phyloP scores from a whole-genome alignment of 2,888 invertebrate species.

The Cenopis cana region DNA sequence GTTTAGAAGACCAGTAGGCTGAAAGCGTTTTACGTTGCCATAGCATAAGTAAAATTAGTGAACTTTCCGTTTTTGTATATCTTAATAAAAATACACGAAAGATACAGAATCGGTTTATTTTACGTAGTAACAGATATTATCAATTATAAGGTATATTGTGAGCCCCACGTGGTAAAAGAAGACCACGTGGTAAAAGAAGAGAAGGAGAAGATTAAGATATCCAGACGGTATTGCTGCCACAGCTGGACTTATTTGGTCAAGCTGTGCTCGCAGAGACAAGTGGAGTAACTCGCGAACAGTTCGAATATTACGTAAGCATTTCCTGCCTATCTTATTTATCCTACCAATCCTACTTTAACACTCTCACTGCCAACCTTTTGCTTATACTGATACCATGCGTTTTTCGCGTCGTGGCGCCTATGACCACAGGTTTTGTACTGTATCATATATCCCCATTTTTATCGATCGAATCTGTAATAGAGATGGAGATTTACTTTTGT shows the following conservation, averaged over 20 bases:
- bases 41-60: not conserved
- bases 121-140: conserved; percentile 26
- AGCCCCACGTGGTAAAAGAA: not conserved
- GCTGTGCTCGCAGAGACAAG: not conserved
- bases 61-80: not conserved
- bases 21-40: too few relatives aligned
- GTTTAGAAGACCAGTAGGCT: too few relatives aligned
- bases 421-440: too few relatives aligned
- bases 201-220: not conserved
- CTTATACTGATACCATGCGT: too few relatives aligned
- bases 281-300: not conserved
- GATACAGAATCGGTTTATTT: not conserved
- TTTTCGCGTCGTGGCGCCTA: too few relatives aligned
- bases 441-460: too few relatives aligned
- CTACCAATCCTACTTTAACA: not conserved
- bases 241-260: conserved; percentile 1
- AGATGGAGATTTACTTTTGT: too few relatives aligned
- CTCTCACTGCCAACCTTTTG: not conserved
- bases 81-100: not conserved
- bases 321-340: not conserved
- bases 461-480: too few relatives aligned
- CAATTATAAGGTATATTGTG: conserved; percentile 34
- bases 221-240: conserved; percentile 5
- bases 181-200: not conserved
- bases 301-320: conserved; percentile 12